These are phyloP conservation scores for Tachyglossus aculeatus DNA, from an alignment of 2,797 vertebrate species.

Conservation along the genomic window DNA sequence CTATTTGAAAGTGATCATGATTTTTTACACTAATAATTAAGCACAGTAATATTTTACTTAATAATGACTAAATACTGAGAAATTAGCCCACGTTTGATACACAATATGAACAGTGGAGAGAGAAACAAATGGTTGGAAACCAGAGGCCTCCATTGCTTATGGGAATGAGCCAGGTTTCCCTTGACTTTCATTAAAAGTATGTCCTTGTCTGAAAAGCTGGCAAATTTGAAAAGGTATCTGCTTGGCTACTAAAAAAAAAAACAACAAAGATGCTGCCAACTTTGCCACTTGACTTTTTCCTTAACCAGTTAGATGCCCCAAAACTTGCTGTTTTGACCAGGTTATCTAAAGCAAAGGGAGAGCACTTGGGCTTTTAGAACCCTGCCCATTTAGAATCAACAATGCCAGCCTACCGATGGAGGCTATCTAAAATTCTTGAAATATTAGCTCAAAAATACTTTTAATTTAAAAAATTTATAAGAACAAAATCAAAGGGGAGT, in stretches of 20 bases:
- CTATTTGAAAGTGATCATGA: neutral
- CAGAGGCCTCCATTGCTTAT: neutral
- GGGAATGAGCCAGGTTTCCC: neutral
- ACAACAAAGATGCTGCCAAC: neutral
- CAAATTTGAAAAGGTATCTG: slow-evolving; percentile 7
- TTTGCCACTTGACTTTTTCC: neutral
- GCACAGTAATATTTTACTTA: too few species aligned
- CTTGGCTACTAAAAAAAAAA: neutral
- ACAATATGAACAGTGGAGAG: neutral
- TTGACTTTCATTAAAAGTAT: neutral
- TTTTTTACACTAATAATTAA: too few species aligned
- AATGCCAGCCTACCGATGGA: too few species aligned
- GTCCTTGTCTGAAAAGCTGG: slow-evolving; percentile 16
- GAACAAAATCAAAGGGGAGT: too few species aligned
- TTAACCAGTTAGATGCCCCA: neutral
- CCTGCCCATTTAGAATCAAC: too few species aligned
- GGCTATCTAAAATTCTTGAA: too few species aligned
- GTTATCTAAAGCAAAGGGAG: neutral
- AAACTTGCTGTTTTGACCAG: neutral
- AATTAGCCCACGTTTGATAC: neutral
- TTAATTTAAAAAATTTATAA: too few species aligned
- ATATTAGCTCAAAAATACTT: too few species aligned
- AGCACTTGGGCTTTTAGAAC: slow-evolving; percentile 7
- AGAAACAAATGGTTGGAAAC: neutral
- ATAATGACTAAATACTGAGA: too few species aligned